Base-by-base conservation (phyloP, 2,797 vertebrate species). In the Anolis apletophallus region DNA sequence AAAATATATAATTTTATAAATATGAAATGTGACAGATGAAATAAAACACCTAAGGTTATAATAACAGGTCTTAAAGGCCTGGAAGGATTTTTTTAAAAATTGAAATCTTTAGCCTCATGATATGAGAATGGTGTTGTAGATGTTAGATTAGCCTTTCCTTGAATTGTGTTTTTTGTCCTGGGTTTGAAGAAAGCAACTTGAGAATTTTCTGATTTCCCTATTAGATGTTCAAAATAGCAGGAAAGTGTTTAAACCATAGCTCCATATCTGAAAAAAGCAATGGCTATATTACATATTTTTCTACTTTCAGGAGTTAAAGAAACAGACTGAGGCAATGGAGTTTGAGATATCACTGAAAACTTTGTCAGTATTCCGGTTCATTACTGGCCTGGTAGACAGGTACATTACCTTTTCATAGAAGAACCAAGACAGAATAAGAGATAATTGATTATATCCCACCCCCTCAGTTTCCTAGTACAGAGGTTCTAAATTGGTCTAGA, bases 321-420 rank as follows among this genome's bases (percentile, higher is more conserved):
- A 91, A 73, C 98, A 98, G 91, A 97, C 95, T 0, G 93, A 97
- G 76, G 79, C 87, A 0, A 95, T 98, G 95, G 98, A 99, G 92
- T 99, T 99, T 96, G 97, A 98, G 88, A 98, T 99, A 85, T 96
- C 98, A 13, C 94, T 99, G 87, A 99, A 98, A 95, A 97, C 98
- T 3, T 91, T 99, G 5, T 97, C 99, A 0, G 98, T 99, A 88
- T 96, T 99, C 88, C 96, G 98, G 54, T 99, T 98, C 94, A 97
- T 99, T 96, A 99, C 98, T 0, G 98, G 98, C 89, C 97, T 97
- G 72, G 93, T 97, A 23, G 97, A 98, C 91, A 98, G 97, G 99
- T 99, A 80, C 76, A 95, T 80, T 74, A 57, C 40, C 1, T 23
- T 83, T 75, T 77, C 55, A 40, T 32, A 36, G 40, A 50, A 26